Conservation (phyloP, 2,888 invertebrate genomes). For the Ophion slaviceki region DNA sequence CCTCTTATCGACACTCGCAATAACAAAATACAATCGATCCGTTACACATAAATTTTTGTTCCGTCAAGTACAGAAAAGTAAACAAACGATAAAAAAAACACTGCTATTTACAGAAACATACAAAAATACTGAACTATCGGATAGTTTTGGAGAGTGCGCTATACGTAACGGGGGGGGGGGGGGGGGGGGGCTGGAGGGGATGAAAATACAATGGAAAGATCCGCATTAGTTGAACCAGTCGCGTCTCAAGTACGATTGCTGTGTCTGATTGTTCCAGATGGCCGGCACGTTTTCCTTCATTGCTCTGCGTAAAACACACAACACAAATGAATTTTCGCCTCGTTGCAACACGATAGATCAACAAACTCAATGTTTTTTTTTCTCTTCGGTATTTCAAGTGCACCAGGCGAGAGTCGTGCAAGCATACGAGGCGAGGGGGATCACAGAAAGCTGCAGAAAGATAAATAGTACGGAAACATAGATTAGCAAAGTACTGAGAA, state of each 20-base stretch:
- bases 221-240: conserved; percentile 56
- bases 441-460: conserved; percentile 45
- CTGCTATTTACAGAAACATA: conserved; percentile 28
- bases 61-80: conserved; percentile 22
- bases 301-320: conserved; percentile 69
- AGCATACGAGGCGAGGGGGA: conserved; percentile 22
- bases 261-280: conserved; percentile 64
- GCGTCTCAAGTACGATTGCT: conserved; percentile 46
- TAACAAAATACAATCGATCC: conserved; percentile 29
- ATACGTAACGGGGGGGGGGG: not conserved
- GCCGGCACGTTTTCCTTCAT: conserved; percentile 72
- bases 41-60: conserved; percentile 21
- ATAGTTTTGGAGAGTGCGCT: conserved; percentile 15
- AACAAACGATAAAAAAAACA: conserved; percentile 31
- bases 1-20: not conserved
- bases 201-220: conserved; percentile 10
- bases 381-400: conserved; percentile 38
- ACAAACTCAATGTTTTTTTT: not conserved
- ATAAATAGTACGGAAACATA: conserved; percentile 30
- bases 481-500: not conserved
- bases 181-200: not conserved
- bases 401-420: conserved; percentile 11
- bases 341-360: conserved; percentile 31
- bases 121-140: conserved; percentile 43
- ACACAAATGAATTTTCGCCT: conserved; percentile 42